Evolutionary conservation across 2,888 invertebrate genomes (phyloP), one percentile per base, ranked within the genome.

Genomic region (Lithophane ornitopus): DNA sequence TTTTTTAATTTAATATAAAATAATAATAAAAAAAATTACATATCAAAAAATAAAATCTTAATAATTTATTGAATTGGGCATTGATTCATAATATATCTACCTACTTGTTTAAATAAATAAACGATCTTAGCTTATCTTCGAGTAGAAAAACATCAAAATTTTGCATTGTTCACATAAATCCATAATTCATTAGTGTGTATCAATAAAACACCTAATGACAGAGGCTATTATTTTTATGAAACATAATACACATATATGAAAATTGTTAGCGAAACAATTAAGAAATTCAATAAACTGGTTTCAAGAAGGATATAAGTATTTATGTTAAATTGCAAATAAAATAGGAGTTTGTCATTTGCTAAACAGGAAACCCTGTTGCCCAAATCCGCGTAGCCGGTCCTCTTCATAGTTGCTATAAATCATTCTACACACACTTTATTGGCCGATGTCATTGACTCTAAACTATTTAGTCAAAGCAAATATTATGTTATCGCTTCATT

Each of bases 291-390:
- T 2, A 49, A n/a, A 14, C 2, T 22, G 12, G 11, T 44, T 44
- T 44, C 7, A 34, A 26, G 12, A 34, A 54, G 1, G 11, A 76
- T 59, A 26, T 41, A 34, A 3, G 34, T 34, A 0, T 26, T 28
- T 26, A 41, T 12, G 11, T 1, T 16, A 19, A 52, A 22, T 52
- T 28, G 14, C 3, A 19, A 19, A 52, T 34, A 7, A 28, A 71
- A 52, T 34, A 34, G 34, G 34, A 34, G 2, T 41, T 56, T 9
- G 3, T 9, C 12, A 19, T 14, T 0, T 22, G 22, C 22, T 22
- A 26, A 26, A 52, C 39, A 49, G 41, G 52, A 46, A 28, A 61
- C 19, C 19, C 28, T 56, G 76, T 73, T 77, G 14, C 54, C 28
- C 56, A 77, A 76, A 34, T 74, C 11, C 14, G 54, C 19, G 39